Percentiles rank a stretch among this genome's conserved stretches.
Conservation (phyloP, 2,797 vertebrate genomes). For the Pogoniulus pusillus region DNA sequence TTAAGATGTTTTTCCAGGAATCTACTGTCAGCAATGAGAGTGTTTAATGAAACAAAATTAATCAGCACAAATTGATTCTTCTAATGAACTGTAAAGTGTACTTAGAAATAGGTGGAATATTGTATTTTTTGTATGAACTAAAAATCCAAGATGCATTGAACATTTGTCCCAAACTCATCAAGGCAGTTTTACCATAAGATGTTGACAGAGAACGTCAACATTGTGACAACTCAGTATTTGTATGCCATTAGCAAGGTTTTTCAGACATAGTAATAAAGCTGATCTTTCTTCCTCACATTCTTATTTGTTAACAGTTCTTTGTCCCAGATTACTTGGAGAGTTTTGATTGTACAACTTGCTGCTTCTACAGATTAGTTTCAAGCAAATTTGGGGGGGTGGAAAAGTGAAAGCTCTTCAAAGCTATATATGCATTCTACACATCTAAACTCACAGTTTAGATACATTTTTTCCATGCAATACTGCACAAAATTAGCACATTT, state of each 20-base stretch:
- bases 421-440: not conserved
- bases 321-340: no score
- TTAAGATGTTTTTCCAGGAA: not conserved
- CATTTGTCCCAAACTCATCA: not conserved
- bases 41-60: slow-evolving; percentile 10
- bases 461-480: not conserved
- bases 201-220: not conserved
- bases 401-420: not conserved
- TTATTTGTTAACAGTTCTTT: not conserved
- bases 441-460: no score
- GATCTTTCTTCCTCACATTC: not conserved
- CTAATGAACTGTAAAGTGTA: not conserved
- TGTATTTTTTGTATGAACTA: not conserved
- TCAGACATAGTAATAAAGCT: not conserved
- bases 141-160: not conserved
- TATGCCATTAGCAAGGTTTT: not conserved
- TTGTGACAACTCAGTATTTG: not conserved
- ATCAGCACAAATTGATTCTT: not conserved
- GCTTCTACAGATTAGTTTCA: not conserved
- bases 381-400: no score
- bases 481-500: not conserved
- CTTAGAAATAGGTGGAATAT: not conserved
- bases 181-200: not conserved
- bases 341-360: not conserved
- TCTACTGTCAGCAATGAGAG: not conserved